Percentiles rank a stretch among this genome's conserved stretches.
These are phyloP conservation scores for Acanthaster planci DNA, from an alignment of 35 echinoderm and acorn worm genomes.

Conservation along the genomic window DNA sequence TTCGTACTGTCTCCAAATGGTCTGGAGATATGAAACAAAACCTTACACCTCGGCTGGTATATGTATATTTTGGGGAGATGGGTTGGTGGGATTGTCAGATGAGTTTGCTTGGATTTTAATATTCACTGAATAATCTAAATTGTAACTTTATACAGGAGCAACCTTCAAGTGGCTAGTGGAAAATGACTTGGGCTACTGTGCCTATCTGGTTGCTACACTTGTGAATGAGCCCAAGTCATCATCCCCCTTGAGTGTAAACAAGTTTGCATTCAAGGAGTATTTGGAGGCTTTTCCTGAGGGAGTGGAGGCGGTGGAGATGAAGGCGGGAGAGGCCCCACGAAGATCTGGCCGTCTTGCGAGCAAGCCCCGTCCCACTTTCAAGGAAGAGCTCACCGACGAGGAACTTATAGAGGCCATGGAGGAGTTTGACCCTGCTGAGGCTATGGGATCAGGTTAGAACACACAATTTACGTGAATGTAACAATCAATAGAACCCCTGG, in stretches of 20 bases:
- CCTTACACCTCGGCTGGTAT: too few species aligned
- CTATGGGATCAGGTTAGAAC: too few species aligned
- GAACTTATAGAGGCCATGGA: background rate
- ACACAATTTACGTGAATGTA: too few species aligned
- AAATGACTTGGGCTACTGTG: background rate
- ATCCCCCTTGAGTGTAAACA: background rate
- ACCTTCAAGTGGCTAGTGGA: background rate
- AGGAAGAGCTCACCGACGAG: background rate
- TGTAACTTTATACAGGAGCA: background rate
- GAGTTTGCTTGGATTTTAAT: too few species aligned
- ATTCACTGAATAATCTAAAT: too few species aligned
- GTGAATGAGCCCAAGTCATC: background rate
- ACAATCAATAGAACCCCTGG: too few species aligned
- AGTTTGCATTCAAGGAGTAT: background rate
- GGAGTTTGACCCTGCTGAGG: background rate
- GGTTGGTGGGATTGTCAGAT: too few species aligned
- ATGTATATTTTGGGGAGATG: too few species aligned
- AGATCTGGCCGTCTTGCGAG: background rate
- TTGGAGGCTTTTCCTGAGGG: background rate
- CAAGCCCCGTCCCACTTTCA: background rate
- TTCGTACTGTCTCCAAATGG: too few species aligned
- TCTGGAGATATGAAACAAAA: too few species aligned
- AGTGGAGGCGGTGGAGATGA: background rate
- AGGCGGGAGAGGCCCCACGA: background rate
- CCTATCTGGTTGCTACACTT: background rate